Evolutionary conservation across 2,888 invertebrate genomes (phyloP).

Genomic region (Apamea crenata): DNA sequence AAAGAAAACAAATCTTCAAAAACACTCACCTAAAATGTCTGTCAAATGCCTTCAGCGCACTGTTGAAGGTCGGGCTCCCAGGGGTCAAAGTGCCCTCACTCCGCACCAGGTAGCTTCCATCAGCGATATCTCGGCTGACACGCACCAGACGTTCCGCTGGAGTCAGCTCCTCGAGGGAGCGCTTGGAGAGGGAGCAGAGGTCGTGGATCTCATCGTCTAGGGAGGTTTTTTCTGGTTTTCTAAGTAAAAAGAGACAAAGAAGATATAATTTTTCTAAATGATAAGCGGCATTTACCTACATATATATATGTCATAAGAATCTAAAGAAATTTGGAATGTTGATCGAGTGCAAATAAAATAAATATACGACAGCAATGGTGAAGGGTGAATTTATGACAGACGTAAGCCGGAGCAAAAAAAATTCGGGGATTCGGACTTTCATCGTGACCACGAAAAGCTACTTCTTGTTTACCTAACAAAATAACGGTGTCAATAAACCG

Average conservation of each 20-base stretch:
- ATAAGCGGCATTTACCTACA: neutral
- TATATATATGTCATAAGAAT: too few relatives aligned
- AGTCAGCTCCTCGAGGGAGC: slow-evolving; percentile 75
- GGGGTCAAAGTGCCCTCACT: slow-evolving; percentile 82
- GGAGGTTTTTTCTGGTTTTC: slow-evolving; percentile 82
- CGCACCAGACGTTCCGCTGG: slow-evolving; percentile 82
- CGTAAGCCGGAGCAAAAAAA: too few relatives aligned
- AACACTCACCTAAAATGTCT: slow-evolving; percentile 81
- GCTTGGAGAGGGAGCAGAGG: slow-evolving; percentile 80
- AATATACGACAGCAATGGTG: neutral
- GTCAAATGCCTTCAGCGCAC: slow-evolving; percentile 82
- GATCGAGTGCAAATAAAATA: neutral
- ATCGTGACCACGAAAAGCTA: too few relatives aligned
- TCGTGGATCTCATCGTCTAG: slow-evolving; percentile 82
- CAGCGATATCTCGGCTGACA: slow-evolving; percentile 79
- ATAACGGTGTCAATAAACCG: too few relatives aligned
- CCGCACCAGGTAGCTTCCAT: slow-evolving; percentile 80
- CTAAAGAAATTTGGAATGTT: too few relatives aligned
- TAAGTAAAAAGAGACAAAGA: slow-evolving; percentile 51
- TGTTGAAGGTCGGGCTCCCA: slow-evolving; percentile 79
- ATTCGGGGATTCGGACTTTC: too few relatives aligned
- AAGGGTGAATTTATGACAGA: too few relatives aligned
- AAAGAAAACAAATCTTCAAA: neutral
- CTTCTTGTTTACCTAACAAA: too few relatives aligned
- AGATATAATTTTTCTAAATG: neutral